These are phyloP conservation scores for Dinoponera quadriceps DNA, from an alignment of 1,140 invertebrate species.

Conservation along the genomic window DNA sequence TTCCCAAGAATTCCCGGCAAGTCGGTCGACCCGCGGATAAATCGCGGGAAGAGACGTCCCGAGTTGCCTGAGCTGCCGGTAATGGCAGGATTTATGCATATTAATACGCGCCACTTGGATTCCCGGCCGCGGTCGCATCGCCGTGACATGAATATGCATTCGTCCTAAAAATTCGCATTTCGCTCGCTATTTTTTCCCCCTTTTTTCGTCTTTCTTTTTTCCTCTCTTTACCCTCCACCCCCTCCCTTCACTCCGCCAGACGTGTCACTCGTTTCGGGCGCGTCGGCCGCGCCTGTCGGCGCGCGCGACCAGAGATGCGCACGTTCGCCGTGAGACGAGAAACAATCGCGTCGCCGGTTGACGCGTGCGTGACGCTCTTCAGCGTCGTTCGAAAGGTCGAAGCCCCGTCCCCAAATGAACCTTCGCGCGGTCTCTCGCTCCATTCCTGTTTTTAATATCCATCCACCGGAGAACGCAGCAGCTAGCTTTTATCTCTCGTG, in stretches of 20 bases:
- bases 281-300: constrained; percentile 44
- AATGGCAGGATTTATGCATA: constrained; percentile 77
- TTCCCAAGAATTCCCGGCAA: constrained; percentile 42
- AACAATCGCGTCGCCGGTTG: constrained; percentile 62
- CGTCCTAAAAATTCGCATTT: constrained; percentile 68
- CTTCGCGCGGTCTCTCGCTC: background rate
- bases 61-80: constrained; percentile 10
- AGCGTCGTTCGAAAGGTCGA: constrained; percentile 34
- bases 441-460: constrained; percentile 69
- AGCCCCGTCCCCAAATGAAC: constrained; percentile 59
- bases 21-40: constrained; percentile 33
- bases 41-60: constrained; percentile 40
- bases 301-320: constrained; percentile 47
- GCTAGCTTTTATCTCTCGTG: constrained; percentile 58
- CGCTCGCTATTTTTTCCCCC: constrained; percentile 48
- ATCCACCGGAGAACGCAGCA: constrained; percentile 20
- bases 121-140: constrained; percentile 44
- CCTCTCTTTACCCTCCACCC: constrained; percentile 10
- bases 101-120: constrained; percentile 74
- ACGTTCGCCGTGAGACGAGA: constrained; percentile 39
- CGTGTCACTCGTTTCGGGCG: constrained; percentile 41
- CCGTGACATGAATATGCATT: constrained; percentile 78
- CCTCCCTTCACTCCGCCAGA: background rate
- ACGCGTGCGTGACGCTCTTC: constrained; percentile 51
- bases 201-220: constrained; percentile 1